A percentile compares a stretch with the other conserved stretches of the same genome.
These are phyloP conservation scores for Chrysopilus asiliformis DNA, from an alignment of 2,888 invertebrate species.

Conservation along the genomic window DNA sequence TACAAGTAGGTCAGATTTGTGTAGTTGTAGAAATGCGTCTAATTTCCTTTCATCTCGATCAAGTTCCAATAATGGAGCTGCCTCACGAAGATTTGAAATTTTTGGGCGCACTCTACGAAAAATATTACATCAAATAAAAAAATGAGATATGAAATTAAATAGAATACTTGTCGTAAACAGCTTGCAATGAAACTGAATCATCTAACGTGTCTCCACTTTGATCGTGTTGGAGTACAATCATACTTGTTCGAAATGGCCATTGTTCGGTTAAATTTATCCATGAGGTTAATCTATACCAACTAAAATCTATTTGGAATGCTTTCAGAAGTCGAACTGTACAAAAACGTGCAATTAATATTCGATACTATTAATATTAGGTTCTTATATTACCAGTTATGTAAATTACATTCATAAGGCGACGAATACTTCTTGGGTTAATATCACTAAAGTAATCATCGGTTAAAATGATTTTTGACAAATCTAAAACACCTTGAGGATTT, in stretches of 20 bases:
- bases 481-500: constrained; percentile 43
- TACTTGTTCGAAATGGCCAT: constrained; percentile 95
- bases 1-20: constrained; percentile 69
- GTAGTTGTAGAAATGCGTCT: constrained; percentile 82
- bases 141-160: constrained; percentile 2
- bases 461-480: constrained; percentile 63
- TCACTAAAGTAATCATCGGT: constrained; percentile 99
- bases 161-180: constrained; percentile 83
- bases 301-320: constrained; percentile 98
- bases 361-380: neutral
- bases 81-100: constrained; percentile 72
- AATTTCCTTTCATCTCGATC: constrained; percentile 92
- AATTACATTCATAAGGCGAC: constrained; percentile 91
- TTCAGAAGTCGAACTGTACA: constrained; percentile 76
- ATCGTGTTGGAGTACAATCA: constrained; percentile 93
- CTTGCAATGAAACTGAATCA: constrained; percentile 72
- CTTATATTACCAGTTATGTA: constrained; percentile 68
- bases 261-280: constrained; percentile 99
- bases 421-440: constrained; percentile 94
- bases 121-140: constrained; percentile 1
- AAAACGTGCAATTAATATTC: neutral
- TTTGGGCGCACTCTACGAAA: constrained; percentile 57
- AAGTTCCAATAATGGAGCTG: constrained; percentile 77
- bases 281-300: constrained; percentile 94
- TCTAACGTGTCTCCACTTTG: constrained; percentile 76